Evolutionary conservation across 64 coral and sea anemone species (phyloP).

Genomic region (Montipora cactus): DNA sequence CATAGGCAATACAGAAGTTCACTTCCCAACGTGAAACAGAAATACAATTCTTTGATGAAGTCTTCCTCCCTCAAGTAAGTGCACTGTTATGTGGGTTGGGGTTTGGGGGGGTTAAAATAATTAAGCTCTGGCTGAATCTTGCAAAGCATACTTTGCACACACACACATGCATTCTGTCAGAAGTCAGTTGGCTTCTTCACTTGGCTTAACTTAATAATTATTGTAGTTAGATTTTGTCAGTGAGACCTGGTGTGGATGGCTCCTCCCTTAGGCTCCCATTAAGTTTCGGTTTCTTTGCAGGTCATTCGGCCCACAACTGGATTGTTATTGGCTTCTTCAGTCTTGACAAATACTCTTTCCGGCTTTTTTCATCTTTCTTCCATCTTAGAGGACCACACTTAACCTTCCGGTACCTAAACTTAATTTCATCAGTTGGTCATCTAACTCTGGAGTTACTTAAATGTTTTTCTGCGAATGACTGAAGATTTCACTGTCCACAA

Average conservation of each 20-base stretch:
- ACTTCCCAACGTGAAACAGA: no score
- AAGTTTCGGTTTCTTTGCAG: conserved; percentile 8
- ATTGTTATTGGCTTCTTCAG: background rate
- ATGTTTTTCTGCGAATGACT: no score
- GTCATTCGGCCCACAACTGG: background rate
- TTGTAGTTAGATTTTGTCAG: background rate
- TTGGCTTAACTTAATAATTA: conserved; percentile 3
- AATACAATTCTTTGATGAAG: background rate
- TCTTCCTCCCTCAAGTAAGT: background rate
- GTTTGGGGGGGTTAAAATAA: background rate
- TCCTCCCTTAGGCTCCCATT: background rate
- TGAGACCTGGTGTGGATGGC: background rate
- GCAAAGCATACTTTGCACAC: conserved; percentile 26
- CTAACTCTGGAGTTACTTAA: no score
- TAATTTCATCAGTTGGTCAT: background rate
- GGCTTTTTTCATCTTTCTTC: background rate
- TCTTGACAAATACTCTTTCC: background rate
- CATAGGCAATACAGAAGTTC: no score
- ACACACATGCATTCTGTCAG: background rate
- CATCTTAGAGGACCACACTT: background rate
- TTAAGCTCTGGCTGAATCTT: background rate
- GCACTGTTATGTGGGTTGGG: background rate
- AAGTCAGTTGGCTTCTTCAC: background rate
- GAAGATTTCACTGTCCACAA: no score
- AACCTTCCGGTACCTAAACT: background rate